Evolutionary conservation across 2,888 invertebrate species (phyloP).

Genomic region (Apodemia duryi): DNA sequence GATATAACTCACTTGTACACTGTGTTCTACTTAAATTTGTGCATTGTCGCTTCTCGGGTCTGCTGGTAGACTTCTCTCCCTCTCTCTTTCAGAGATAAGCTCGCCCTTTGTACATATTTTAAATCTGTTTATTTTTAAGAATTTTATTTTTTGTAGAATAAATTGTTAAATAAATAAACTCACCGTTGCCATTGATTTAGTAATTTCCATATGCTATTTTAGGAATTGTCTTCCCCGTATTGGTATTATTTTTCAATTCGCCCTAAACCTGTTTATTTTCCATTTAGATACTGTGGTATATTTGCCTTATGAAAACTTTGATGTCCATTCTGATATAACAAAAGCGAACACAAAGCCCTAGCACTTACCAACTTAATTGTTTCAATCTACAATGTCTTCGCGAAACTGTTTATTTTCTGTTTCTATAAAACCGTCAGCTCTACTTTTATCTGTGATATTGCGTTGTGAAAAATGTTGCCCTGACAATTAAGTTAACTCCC

Average conservation of each 20-base stretch:
- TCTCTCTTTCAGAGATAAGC: no score
- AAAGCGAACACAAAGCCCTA: constrained; percentile 1
- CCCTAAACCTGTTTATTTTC: constrained; percentile 1
- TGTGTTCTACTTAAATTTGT: no score
- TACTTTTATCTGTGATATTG: background rate
- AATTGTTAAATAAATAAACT: background rate
- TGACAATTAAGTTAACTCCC: background rate
- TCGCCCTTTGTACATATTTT: no score
- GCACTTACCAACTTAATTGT: constrained; percentile 1
- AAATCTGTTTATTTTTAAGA: no score
- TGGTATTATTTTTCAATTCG: constrained; percentile 8
- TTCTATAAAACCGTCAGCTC: background rate
- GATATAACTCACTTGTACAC: no score
- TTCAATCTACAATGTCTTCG: constrained; percentile 6
- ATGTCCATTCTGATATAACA: constrained; percentile 3
- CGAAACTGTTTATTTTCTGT: constrained; percentile 5
- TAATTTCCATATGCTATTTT: background rate
- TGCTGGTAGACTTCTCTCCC: no score
- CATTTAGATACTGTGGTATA: background rate
- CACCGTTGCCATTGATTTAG: background rate
- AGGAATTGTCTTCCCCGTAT: background rate
- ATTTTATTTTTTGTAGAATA: no score
- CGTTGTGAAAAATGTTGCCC: background rate
- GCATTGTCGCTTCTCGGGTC: no score
- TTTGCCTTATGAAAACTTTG: constrained; percentile 8